A percentile compares a stretch with the other conserved stretches of the same genome.
Conservation (phyloP, 2,797 vertebrate genomes). For the Esox masquinongy region DNA sequence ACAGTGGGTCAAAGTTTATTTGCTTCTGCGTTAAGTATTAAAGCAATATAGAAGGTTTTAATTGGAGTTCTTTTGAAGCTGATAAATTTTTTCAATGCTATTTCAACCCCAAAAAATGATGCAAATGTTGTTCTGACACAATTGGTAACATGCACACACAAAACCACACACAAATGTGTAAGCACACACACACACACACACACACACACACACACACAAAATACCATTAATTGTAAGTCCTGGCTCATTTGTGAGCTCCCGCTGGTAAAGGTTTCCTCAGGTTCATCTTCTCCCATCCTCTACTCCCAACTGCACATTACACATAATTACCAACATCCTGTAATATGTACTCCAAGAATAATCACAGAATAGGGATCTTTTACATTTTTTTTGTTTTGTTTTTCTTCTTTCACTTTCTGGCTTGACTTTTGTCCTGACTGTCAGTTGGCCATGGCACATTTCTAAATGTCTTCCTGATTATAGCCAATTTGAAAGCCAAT, state of each 20-base stretch:
- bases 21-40: slow-evolving; percentile 42
- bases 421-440: not conserved
- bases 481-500: not conserved
- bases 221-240: slow-evolving; percentile 50
- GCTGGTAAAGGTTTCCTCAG: slow-evolving; percentile 40
- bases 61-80: slow-evolving; percentile 47
- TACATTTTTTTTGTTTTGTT: not conserved
- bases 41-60: slow-evolving; percentile 35
- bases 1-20: slow-evolving; percentile 49
- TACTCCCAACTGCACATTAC: slow-evolving; percentile 14
- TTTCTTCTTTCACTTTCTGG: not conserved
- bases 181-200: not conserved
- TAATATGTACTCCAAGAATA: slow-evolving; percentile 2
- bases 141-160: not conserved
- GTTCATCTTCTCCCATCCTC: slow-evolving; percentile 12
- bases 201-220: slow-evolving; percentile 26
- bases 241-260: slow-evolving; percentile 56
- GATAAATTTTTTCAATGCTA: slow-evolving; percentile 11
- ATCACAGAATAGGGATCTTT: slow-evolving; percentile 1
- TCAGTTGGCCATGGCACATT: not conserved
- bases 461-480: not conserved
- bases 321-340: slow-evolving; percentile 20
- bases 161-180: not conserved
- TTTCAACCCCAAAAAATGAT: slow-evolving; percentile 37
- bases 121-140: slow-evolving; percentile 27